phyloP scores from a whole-genome alignment of 2,113 vertebrate species.

The Tinamus guttatus region DNA sequence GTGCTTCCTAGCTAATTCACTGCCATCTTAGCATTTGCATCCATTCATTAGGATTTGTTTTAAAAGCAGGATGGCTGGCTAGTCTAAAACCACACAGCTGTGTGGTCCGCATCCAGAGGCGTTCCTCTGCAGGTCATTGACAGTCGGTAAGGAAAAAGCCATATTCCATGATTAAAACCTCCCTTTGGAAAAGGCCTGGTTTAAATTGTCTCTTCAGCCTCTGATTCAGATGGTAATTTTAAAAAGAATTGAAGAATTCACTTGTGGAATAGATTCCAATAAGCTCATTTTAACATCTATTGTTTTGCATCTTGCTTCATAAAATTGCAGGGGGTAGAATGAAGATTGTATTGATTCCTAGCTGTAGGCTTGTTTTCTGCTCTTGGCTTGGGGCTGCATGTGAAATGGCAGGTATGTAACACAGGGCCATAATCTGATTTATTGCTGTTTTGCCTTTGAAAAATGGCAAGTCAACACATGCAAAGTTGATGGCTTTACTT shows the following conservation, averaged over 20 bases:
- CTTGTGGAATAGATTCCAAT: neutral
- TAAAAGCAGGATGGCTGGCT: neutral
- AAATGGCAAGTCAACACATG: neutral
- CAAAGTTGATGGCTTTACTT: neutral
- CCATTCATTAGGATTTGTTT: neutral
- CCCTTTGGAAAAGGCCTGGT: neutral
- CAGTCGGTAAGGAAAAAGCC: neutral
- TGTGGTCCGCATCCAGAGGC: neutral
- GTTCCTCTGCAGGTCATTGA: neutral
- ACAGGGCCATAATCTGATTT: neutral
- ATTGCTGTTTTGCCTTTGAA: neutral
- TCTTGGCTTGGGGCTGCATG: neutral
- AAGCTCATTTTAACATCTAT: neutral
- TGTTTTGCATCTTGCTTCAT: conserved; percentile 20
- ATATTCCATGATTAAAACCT: neutral
- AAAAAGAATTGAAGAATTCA: neutral
- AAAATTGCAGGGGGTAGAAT: neutral
- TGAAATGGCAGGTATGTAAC: neutral
- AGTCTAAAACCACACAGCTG: fast-evolving
- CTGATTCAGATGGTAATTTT: neutral
- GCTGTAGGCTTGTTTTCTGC: neutral
- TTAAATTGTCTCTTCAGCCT: neutral
- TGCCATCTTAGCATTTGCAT: neutral
- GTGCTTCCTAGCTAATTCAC: neutral
- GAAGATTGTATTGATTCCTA: neutral